These are phyloP conservation scores for Rhagonycha fulva DNA, from an alignment of 2,888 invertebrate species.

Conservation along the genomic window DNA sequence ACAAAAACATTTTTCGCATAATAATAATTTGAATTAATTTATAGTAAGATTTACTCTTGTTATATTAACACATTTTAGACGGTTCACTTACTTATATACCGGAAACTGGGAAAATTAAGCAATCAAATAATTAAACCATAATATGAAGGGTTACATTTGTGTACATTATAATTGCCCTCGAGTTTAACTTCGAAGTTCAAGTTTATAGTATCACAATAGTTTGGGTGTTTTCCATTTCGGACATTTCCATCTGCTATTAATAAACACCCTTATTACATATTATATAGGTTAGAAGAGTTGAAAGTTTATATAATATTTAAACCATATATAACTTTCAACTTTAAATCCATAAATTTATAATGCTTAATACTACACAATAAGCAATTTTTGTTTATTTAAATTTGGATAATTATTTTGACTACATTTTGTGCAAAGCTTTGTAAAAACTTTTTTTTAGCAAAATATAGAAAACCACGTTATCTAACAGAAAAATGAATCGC, in stretches of 20 bases:
- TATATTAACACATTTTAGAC: not conserved
- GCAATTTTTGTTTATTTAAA: no score
- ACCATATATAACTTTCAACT: not conserved
- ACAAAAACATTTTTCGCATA: not conserved
- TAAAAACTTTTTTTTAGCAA: no score
- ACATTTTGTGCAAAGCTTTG: no score
- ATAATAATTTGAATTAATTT: not conserved
- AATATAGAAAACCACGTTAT: no score
- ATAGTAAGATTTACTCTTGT: not conserved
- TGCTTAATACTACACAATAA: no score
- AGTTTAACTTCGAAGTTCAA: not conserved
- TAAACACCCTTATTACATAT: not conserved
- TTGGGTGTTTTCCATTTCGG: not conserved
- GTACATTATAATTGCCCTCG: not conserved
- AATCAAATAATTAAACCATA: not conserved
- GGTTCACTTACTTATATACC: not conserved
- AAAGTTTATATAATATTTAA: not conserved
- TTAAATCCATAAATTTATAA: no score
- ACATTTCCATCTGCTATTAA: not conserved
- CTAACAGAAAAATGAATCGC: no score
- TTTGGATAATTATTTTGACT: not conserved
- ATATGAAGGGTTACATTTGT: not conserved
- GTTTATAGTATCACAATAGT: not conserved
- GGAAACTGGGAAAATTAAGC: not conserved
- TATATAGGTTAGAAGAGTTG: not conserved